Percentiles rank a stretch among this genome's conserved stretches.
phyloP scores from a whole-genome alignment of 2,888 invertebrate genomes.

The Acanthococcus lagerstroemiae region DNA sequence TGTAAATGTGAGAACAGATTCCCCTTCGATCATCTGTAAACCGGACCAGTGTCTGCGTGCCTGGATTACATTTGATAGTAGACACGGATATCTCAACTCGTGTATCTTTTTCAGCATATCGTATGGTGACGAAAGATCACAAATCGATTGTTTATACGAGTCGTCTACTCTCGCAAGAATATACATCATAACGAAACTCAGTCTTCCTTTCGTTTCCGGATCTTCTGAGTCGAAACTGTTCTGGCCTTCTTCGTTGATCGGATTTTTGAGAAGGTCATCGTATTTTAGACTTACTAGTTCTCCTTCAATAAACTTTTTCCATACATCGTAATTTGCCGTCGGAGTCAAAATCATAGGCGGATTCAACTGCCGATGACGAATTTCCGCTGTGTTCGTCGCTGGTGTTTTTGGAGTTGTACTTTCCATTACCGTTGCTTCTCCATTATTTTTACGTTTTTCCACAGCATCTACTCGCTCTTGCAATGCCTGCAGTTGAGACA shows the following conservation, averaged over 20 bases:
- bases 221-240: neutral
- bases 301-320: neutral
- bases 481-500: too few relatives aligned
- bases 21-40: neutral
- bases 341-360: neutral
- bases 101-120: neutral
- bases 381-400: too few relatives aligned
- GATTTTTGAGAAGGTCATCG: neutral
- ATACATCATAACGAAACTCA: too few relatives aligned
- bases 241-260: neutral
- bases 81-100: neutral
- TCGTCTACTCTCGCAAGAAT: constrained; percentile 1
- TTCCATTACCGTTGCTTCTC: too few relatives aligned
- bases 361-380: too few relatives aligned
- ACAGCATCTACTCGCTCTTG: too few relatives aligned
- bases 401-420: too few relatives aligned
- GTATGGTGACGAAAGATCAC: neutral
- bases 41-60: neutral
- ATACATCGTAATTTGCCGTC: neutral
- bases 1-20: neutral
- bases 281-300: neutral
- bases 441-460: too few relatives aligned
- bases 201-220: neutral
- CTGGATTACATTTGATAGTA: neutral
- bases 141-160: neutral